Percentiles rank a stretch among this genome's conserved stretches.
Conservation (phyloP, 2,888 invertebrate species). For the Callinectes sapidus region DNA sequence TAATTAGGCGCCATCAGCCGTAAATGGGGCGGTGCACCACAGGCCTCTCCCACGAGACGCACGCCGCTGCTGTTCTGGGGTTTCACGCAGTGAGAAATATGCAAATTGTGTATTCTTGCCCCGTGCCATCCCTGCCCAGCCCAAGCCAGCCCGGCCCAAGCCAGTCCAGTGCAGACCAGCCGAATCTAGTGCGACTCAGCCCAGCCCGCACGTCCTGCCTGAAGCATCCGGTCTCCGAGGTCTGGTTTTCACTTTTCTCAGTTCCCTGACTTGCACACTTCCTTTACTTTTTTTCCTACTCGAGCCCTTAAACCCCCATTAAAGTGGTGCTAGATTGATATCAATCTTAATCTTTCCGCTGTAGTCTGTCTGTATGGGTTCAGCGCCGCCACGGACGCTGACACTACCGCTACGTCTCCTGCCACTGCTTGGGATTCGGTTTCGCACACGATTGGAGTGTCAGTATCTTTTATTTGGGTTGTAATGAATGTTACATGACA, state of each 20-base stretch:
- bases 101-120: background rate
- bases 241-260: background rate
- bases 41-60: background rate
- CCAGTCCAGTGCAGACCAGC: background rate
- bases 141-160: background rate
- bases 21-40: constrained; percentile 10
- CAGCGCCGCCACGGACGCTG: background rate
- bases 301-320: constrained; percentile 3
- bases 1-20: constrained; percentile 30
- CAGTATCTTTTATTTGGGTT: background rate
- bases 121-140: background rate
- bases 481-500: background rate
- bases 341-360: background rate
- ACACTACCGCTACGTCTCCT: background rate
- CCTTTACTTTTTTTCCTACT: background rate
- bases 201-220: background rate
- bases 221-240: background rate
- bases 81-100: constrained; percentile 30
- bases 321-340: constrained; percentile 34
- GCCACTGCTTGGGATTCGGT: background rate
- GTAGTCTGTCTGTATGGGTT: constrained; percentile 26
- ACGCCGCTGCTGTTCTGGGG: background rate
- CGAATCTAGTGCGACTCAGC: background rate
- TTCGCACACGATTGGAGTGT: background rate
- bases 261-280: background rate